phyloP scores from a whole-genome alignment of 2,888 invertebrate genomes.

The Rhagium mordax region DNA sequence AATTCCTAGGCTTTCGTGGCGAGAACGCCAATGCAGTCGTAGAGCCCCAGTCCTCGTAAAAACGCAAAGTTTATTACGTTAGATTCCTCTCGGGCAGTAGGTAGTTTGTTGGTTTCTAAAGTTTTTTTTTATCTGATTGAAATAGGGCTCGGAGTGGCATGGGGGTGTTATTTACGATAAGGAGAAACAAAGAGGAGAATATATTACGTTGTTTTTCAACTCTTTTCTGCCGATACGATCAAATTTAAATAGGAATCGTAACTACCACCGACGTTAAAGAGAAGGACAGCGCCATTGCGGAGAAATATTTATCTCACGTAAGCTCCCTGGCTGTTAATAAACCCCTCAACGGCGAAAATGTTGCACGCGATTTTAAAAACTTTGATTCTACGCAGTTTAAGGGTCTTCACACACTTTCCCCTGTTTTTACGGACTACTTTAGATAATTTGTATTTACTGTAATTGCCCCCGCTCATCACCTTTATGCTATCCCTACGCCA shows the following conservation, averaged over 20 bases:
- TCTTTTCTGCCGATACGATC: not conserved
- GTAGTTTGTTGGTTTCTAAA: slow-evolving; percentile 15
- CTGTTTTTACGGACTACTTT: too few species aligned
- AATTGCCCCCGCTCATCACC: too few species aligned
- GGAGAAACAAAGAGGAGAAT: slow-evolving; percentile 13
- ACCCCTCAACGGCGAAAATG: too few species aligned
- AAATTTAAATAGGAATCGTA: not conserved
- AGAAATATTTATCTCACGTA: too few species aligned
- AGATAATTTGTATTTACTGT: too few species aligned
- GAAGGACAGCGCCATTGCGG: not conserved
- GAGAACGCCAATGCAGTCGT: not conserved
- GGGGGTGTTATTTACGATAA: slow-evolving; percentile 12
- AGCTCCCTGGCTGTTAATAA: too few species aligned
- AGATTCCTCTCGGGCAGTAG: slow-evolving; percentile 1
- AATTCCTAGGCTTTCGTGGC: too few species aligned
- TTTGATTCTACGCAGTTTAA: too few species aligned
- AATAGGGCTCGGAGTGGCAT: slow-evolving; percentile 6
- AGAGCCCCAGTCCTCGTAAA: not conserved
- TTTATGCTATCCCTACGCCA: too few species aligned
- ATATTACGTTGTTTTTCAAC: slow-evolving; percentile 10
- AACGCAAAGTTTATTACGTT: slow-evolving; percentile 6
- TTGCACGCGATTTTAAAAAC: too few species aligned
- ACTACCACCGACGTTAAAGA: not conserved
- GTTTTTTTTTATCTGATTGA: slow-evolving; percentile 23
- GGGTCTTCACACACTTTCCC: too few species aligned